Evolutionary conservation across 2,888 invertebrate species (phyloP).

Genomic region (Dendrolimus pini): DNA sequence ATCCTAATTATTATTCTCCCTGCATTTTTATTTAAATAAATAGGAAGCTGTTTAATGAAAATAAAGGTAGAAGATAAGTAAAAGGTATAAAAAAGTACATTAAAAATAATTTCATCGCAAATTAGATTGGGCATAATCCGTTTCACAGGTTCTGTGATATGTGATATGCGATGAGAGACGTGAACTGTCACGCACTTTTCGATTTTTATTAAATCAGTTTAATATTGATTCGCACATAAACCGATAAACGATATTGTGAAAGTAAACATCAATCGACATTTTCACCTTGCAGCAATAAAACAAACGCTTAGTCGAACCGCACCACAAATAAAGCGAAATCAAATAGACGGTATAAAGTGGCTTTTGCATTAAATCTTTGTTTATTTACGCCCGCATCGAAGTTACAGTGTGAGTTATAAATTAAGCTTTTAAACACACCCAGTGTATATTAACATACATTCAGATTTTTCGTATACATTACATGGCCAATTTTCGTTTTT

Average conservation of each 20-base stretch:
- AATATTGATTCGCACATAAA: not conserved
- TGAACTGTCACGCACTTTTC: no score
- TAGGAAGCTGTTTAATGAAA: no score
- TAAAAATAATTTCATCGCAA: no score
- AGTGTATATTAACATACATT: conserved; percentile 13
- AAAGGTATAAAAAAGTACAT: no score
- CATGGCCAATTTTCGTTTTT: no score
- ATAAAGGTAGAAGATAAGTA: no score
- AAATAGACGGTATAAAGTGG: conserved; percentile 38
- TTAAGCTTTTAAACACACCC: conserved; percentile 22
- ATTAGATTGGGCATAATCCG: no score
- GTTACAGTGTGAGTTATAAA: conserved; percentile 46
- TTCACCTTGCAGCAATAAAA: conserved; percentile 16
- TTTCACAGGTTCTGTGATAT: no score
- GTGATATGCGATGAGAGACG: no score
- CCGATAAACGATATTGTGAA: conserved; percentile 7
- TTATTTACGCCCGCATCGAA: conserved; percentile 52
- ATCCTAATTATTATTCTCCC: no score
- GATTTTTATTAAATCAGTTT: no score
- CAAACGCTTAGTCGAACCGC: conserved; percentile 28
- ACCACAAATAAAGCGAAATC: conserved; percentile 37
- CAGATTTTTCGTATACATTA: conserved; percentile 23
- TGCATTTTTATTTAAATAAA: no score
- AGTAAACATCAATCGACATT: conserved; percentile 15
- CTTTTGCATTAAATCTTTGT: conserved; percentile 49